Conservation (phyloP, 2,888 invertebrate species). For the Eubasilissa splendida region DNA sequence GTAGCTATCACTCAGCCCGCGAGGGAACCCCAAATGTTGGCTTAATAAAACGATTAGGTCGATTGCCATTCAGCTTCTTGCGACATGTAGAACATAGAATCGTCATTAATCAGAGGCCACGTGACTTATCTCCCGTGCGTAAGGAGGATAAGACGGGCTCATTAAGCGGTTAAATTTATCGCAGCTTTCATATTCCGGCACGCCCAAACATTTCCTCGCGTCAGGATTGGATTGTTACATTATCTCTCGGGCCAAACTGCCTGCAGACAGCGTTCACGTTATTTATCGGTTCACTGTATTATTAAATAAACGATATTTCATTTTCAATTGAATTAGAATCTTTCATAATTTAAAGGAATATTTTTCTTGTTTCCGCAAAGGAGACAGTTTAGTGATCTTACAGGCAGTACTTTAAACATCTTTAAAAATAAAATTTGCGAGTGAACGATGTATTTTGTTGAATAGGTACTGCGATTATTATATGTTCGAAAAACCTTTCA, state of each 20-base stretch:
- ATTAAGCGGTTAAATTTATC: conserved; percentile 58
- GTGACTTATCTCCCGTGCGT: conserved; percentile 55
- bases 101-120: conserved; percentile 56
- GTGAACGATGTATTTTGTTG: too few relatives aligned
- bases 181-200: conserved; percentile 56
- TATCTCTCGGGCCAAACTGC: not conserved
- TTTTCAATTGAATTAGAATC: too few relatives aligned
- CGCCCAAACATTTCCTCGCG: conserved; percentile 48
- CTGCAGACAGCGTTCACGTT: not conserved
- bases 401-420: too few relatives aligned
- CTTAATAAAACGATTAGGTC: conserved; percentile 51
- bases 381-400: too few relatives aligned
- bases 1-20: conserved; percentile 31
- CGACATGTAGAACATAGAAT: conserved; percentile 54
- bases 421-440: too few relatives aligned
- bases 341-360: too few relatives aligned
- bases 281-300: not conserved
- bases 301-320: too few relatives aligned
- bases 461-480: too few relatives aligned
- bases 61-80: conserved; percentile 46
- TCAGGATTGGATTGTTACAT: conserved; percentile 6
- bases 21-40: conserved; percentile 43
- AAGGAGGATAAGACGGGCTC: conserved; percentile 56
- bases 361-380: too few relatives aligned
- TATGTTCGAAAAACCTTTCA: too few relatives aligned